Evolutionary conservation across 64 coral and sea anemone species (phyloP).

Genomic region (Pachyseris speciosa): DNA sequence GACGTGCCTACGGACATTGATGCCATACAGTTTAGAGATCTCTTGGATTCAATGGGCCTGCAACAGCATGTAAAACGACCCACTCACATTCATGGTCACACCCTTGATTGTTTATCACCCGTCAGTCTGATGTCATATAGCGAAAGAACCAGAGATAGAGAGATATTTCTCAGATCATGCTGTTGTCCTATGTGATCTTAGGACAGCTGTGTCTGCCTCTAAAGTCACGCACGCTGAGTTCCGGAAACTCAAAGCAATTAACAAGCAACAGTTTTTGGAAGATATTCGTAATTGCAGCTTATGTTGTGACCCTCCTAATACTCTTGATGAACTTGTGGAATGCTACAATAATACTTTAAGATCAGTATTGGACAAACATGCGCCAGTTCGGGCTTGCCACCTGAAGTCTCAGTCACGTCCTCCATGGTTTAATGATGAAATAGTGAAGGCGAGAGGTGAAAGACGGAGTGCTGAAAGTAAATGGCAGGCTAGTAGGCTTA

Average conservation of each 20-base stretch:
- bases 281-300: conserved; percentile 50
- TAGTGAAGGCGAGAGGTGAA: conserved; percentile 24
- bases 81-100: too few species aligned
- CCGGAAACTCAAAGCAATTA: conserved; percentile 28
- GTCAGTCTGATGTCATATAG: too few species aligned
- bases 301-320: conserved; percentile 29
- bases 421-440: conserved; percentile 49
- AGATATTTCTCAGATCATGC: conserved; percentile 55
- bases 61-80: too few species aligned
- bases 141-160: too few species aligned
- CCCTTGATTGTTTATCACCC: too few species aligned
- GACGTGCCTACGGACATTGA: too few species aligned
- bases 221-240: conserved; percentile 21
- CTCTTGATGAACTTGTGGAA: conserved; percentile 45
- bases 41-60: too few species aligned
- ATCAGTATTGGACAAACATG: conserved; percentile 52
- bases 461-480: conserved; percentile 18
- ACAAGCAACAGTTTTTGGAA: conserved; percentile 38
- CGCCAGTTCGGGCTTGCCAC: conserved; percentile 24
- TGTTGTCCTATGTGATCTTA: conserved; percentile 37
- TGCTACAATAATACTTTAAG: conserved; percentile 38
- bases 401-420: conserved; percentile 13
- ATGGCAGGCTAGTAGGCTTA: conserved; percentile 36
- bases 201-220: conserved; percentile 36
- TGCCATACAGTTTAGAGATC: too few species aligned